phyloP scores from a whole-genome alignment of 2,113 vertebrate species.

The Vicugna pacos region DNA sequence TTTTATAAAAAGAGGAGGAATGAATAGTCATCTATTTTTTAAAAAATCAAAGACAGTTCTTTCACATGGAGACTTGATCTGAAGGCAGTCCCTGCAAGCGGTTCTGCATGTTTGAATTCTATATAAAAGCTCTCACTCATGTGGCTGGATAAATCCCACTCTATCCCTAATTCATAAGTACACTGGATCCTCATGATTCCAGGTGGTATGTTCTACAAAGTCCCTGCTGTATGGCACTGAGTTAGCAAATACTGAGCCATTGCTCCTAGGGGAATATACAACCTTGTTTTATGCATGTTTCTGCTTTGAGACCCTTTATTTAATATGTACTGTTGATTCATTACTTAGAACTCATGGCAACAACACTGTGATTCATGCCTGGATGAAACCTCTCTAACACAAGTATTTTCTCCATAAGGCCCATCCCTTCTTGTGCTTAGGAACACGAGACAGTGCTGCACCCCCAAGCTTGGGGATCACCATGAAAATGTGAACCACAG shows the following conservation, averaged over 20 bases:
- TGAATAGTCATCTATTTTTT: neutral
- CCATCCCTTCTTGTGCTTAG: neutral
- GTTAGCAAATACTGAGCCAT: neutral
- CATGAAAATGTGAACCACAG: neutral
- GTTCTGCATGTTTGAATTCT: neutral
- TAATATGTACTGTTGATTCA: neutral
- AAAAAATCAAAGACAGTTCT: neutral
- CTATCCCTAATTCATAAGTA: neutral
- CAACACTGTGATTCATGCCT: neutral
- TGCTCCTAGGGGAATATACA: no score
- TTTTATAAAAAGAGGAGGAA: neutral
- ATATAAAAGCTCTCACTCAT: neutral
- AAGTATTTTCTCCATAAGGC: neutral
- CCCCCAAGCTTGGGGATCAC: neutral
- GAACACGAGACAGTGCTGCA: neutral
- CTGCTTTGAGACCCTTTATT: neutral
- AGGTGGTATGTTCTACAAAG: neutral
- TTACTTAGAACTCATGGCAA: neutral
- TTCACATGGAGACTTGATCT: neutral
- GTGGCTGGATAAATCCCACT: neutral
- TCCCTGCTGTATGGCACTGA: neutral
- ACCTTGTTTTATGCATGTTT: neutral
- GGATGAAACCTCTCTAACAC: neutral
- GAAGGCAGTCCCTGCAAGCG: neutral
- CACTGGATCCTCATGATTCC: neutral